Conservation (phyloP, 2,113 vertebrate genomes). For the Carettochelys insculpta region DNA sequence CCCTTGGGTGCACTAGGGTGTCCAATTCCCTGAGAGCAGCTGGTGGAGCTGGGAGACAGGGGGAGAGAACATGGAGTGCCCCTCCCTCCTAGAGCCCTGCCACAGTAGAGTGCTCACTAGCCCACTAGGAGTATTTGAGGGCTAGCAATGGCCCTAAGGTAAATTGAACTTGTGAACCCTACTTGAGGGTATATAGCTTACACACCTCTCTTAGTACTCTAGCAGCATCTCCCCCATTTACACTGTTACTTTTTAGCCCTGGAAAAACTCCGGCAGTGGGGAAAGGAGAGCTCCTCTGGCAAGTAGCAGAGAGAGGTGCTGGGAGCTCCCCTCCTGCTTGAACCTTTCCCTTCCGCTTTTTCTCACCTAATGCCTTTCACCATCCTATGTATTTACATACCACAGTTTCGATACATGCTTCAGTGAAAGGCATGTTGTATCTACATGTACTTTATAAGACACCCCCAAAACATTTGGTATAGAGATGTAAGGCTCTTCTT, state of each 20-base stretch:
- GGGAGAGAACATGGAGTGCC: too few relatives aligned
- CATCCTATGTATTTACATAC: neutral
- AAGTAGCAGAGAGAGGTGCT: too few relatives aligned
- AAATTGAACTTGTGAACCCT: too few relatives aligned
- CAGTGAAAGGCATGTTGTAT: neutral
- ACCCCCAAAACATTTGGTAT: neutral
- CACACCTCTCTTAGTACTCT: neutral
- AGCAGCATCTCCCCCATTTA: neutral
- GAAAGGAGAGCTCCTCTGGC: neutral
- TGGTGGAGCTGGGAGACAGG: too few relatives aligned
- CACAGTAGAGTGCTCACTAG: too few relatives aligned
- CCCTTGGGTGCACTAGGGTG: too few relatives aligned
- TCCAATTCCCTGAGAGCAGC: too few relatives aligned
- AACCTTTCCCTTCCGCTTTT: neutral
- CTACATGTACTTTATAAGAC: neutral
- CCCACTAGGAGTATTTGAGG: too few relatives aligned
- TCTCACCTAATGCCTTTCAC: neutral
- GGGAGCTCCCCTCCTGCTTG: neutral
- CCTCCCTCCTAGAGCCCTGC: too few relatives aligned
- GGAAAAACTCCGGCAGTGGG: neutral
- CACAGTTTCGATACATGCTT: neutral
- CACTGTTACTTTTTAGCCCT: neutral
- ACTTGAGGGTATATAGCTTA: neutral
- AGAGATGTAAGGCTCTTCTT: constrained; percentile 10
- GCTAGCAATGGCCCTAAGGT: too few relatives aligned